phyloP scores from a whole-genome alignment of 2,113 vertebrate species.

The Erinaceus europaeus region DNA sequence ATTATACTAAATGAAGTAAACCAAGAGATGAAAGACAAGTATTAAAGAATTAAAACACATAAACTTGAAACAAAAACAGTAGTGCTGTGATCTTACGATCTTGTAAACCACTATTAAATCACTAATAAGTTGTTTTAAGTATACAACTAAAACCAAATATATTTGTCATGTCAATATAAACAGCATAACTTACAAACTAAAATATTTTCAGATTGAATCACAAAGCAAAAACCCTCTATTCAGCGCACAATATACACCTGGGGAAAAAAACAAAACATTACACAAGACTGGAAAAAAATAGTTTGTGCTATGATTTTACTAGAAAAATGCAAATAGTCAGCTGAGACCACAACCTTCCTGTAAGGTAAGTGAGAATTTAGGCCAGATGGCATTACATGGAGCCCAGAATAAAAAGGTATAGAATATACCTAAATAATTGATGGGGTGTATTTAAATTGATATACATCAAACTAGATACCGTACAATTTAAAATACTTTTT shows the following conservation, averaged over 20 bases:
- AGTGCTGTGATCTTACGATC: too few relatives aligned
- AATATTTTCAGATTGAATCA: not conserved
- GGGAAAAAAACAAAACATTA: not conserved
- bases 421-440: slow-evolving; percentile 46
- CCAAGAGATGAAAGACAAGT: too few relatives aligned
- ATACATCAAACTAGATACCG: not conserved
- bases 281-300: not conserved
- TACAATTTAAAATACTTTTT: slow-evolving; percentile 26
- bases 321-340: not conserved
- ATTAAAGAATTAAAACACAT: too few relatives aligned
- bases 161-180: not conserved
- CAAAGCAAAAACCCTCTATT: not conserved
- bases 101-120: too few relatives aligned
- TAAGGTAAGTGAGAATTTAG: slow-evolving; percentile 15
- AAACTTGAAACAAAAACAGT: too few relatives aligned
- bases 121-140: too few relatives aligned
- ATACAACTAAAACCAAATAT: not conserved
- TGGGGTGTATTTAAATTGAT: not conserved
- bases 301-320: not conserved
- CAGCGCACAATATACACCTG: not conserved
- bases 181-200: not conserved
- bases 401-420: slow-evolving; percentile 37
- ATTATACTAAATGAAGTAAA: too few relatives aligned
- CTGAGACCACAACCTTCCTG: slow-evolving; percentile 1
- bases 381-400: slow-evolving; percentile 21